A percentile compares a stretch with the other conserved stretches of the same genome.
Evolutionary conservation across 2,888 invertebrate species (phyloP).

Genomic region (Stramonita haemastoma): DNA sequence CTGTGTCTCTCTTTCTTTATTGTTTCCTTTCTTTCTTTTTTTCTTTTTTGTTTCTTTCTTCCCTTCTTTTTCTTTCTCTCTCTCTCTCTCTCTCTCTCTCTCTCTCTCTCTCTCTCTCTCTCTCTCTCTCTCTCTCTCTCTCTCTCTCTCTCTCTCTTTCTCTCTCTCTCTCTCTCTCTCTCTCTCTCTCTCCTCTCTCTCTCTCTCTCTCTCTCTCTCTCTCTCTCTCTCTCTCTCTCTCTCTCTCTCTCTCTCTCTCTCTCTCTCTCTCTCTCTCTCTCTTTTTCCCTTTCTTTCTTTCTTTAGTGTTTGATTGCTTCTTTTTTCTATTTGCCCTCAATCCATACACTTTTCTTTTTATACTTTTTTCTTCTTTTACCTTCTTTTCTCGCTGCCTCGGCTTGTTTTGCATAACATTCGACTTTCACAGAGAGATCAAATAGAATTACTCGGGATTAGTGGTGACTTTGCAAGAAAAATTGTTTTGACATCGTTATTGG

Average conservation of each 20-base stretch:
- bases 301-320: not conserved
- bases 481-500: too few relatives aligned
- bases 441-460: too few relatives aligned
- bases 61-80: not conserved
- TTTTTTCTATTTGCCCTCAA: not conserved
- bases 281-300: not conserved
- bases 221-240: not conserved
- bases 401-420: too few relatives aligned
- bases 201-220: slow-evolving; percentile 26
- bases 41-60: not conserved
- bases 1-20: not conserved
- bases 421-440: too few relatives aligned
- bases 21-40: not conserved
- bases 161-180: slow-evolving; percentile 3
- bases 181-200: slow-evolving; percentile 22
- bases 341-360: not conserved
- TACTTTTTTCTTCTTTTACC: too few relatives aligned
- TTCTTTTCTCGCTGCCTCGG: not conserved
- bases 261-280: slow-evolving; percentile 6
- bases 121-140: not conserved
- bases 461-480: too few relatives aligned
- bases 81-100: slow-evolving; percentile 8
- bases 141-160: not conserved
- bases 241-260: slow-evolving; percentile 31
- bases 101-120: slow-evolving; percentile 8